Base-by-base conservation (phyloP, 1,140 invertebrate genomes). In the Bicyclus anynana region DNA sequence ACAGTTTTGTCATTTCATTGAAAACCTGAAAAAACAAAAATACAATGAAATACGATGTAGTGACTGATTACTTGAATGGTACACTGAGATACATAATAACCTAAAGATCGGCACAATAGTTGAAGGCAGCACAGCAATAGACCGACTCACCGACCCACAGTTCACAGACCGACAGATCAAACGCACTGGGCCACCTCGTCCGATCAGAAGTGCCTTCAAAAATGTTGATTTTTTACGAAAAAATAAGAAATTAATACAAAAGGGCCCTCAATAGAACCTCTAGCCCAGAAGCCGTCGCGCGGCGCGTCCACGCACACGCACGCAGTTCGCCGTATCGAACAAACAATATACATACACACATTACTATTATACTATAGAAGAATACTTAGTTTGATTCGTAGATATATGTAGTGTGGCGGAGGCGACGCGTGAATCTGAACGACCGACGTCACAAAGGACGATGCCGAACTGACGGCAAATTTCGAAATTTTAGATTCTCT, bases 161-260 rank as follows among this genome's bases (percentile, higher is more conserved):
- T 58, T 59, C 61, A 70, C 62, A 58, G 71, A 72, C 62, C 51
- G 63, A 74, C 60, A 67, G 49, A 59, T 54, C 50, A 62, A 90
- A 89, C 87, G 90, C 92, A 94, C 92, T 93, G 93, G 94, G 93
- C 93, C 94, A 93, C 92, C 93, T 94, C 93, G 93, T 94, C 94
- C 94, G 94, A 94, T 93, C 93, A 93, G 93, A 94, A 94, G 93
- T 94, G 94, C 94, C 94, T 95, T 95, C 94, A 93, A 91, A 91
- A 91, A 93, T 94, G 92, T 94, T 93, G 91, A 92, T 93, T 93
- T 94, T 94, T 93, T 94, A 94, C 92, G 91, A 93, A 93, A 93
- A 91, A 91, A 92, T 91, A 90, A 89, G 90, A 91, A 89, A 92
- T 92, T 91, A 91, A 91, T 92, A 92, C 92, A 90, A 91, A 92